Percentiles rank a stretch among this genome's conserved stretches.
Evolutionary conservation across 2,113 vertebrate species (phyloP).

Genomic region (Dasypus novemcinctus): DNA sequence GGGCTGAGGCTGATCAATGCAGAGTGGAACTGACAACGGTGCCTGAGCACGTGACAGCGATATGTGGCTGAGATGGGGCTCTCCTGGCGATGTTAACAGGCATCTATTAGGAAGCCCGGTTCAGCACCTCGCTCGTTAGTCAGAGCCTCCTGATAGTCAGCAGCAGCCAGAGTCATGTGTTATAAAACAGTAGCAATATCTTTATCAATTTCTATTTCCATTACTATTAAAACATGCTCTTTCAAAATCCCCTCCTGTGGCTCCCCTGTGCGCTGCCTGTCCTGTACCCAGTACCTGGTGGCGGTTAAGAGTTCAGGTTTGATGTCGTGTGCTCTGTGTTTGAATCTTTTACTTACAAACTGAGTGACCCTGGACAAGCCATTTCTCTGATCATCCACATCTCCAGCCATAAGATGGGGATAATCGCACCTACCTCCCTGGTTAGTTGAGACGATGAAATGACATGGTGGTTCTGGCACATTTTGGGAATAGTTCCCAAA

Average conservation of each 20-base stretch:
- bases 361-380: neutral
- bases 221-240: neutral
- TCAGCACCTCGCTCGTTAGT: constrained; percentile 32
- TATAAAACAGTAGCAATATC: constrained; percentile 16
- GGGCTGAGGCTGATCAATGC: neutral
- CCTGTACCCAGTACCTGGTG: neutral
- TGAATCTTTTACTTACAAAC: neutral
- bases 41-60: neutral
- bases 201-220: constrained; percentile 45
- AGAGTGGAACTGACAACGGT: neutral
- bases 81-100: neutral
- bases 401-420: neutral
- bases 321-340: neutral
- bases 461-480: neutral
- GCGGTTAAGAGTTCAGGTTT: neutral
- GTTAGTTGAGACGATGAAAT: neutral
- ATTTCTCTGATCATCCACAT: neutral
- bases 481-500: neutral
- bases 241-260: neutral
- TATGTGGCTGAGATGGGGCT: neutral
- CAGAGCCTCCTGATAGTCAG: constrained; percentile 51
- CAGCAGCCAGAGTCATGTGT: neutral
- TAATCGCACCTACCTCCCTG: neutral
- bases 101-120: neutral
- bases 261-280: neutral